Base-by-base conservation (phyloP, 2,113 vertebrate species). In the Pituophis catenifer region DNA sequence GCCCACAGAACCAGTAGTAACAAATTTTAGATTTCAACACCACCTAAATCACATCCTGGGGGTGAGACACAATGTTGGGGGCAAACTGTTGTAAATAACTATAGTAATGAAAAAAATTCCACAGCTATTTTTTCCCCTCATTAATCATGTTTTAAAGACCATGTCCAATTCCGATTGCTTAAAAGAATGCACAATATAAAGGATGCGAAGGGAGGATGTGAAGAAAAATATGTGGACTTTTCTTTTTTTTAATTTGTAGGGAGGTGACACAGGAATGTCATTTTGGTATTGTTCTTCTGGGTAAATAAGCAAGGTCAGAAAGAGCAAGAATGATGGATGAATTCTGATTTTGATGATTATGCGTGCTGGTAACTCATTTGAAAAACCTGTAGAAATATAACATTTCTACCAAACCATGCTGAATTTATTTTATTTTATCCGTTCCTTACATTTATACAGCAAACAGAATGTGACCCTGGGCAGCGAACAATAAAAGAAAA, bases 321-420 rank as follows among this genome's bases (percentile, higher is more conserved):
- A 17, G 33, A 38, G 90, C 89, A 52, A 62, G 38, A 94, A 90
- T 90, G 89, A 95, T 50, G 95, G 94, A 96, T 92, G 90, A 94
- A 70, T 38, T 38, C 85, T 96, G 89, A 92, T 75, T 93, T 91
- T 95, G 44, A 93, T 65, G 93, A 81, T 89, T 58, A 90, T 90
- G 75, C 53, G 88, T 62, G 90, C 91, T 96, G 95, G 93, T 50
- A 95, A 65, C 50, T 95, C 86, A 88, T 93, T 75, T 95, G 65
- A 94, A 86, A 96, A 97, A 97, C 91, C 26, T 94, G 57, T 89
- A 94, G 59, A 91, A 91, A 38, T 0, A 38, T 90, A 90, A 33
- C 88, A 90, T 86, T 95, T 96, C 94, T 90, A 94, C 95, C 94
- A 88, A 93, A 93, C 86, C 92, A 94, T 26, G 59, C 11, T 65